Conservation (phyloP, 2,888 invertebrate genomes). For the Liodrosophila aerea region DNA sequence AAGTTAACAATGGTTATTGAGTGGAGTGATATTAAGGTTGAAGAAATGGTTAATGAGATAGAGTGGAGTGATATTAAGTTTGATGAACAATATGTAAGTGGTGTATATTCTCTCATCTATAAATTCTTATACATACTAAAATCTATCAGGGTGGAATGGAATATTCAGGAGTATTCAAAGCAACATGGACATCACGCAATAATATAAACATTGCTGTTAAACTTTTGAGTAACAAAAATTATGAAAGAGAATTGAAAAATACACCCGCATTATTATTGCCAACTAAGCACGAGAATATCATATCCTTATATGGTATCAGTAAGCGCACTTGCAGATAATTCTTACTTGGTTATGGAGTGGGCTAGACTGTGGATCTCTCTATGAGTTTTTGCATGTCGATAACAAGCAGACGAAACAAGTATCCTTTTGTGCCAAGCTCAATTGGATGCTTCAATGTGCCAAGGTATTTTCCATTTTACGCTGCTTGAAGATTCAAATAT, state of each 20-base stretch:
- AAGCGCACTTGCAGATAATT: not conserved
- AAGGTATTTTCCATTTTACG: constrained; percentile 1
- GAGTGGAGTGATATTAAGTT: too few relatives aligned
- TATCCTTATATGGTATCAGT: not conserved
- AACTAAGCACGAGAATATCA: constrained; percentile 12
- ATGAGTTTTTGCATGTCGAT: not conserved
- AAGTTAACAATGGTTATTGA: too few relatives aligned
- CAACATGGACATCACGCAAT: not conserved
- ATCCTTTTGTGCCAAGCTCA: constrained; percentile 1
- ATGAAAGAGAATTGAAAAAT: constrained; percentile 7
- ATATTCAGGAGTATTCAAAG: constrained; percentile 7
- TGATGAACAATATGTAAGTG: not conserved
- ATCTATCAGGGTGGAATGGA: not conserved
- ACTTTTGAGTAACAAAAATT: too few relatives aligned
- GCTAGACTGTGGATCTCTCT: constrained; percentile 15
- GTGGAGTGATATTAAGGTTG: too few relatives aligned
- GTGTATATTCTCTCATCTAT: too few relatives aligned
- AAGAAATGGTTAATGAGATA: too few relatives aligned
- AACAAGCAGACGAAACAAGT: not conserved
- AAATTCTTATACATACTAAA: too few relatives aligned
- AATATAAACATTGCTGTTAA: not conserved
- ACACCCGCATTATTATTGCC: too few relatives aligned
- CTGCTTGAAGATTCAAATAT: too few relatives aligned
- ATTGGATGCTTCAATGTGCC: too few relatives aligned
- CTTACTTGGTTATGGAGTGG: constrained; percentile 19